Evolutionary conservation across 2,797 vertebrate species (phyloP).

Genomic region (Heliangelus exortis): DNA sequence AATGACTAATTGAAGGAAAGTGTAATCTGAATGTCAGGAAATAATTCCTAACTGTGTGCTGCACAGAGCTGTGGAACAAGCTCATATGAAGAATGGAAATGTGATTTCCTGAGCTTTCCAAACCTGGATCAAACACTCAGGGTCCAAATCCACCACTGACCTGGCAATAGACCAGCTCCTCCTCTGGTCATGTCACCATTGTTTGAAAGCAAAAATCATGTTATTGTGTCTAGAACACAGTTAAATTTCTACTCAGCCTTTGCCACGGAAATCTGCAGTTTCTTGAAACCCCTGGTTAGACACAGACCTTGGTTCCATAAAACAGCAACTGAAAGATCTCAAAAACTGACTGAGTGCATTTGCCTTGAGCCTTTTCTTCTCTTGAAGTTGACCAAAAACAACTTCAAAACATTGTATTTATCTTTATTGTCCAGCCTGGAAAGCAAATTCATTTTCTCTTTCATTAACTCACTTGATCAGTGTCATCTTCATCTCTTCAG

Average conservation of each 20-base stretch:
- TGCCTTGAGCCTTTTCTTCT: neutral
- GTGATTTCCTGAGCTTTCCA: constrained; percentile 15
- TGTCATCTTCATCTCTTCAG: neutral
- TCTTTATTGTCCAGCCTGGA: neutral
- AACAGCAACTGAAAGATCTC: neutral
- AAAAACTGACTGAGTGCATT: neutral
- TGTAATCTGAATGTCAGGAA: constrained; percentile 47
- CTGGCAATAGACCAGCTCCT: neutral
- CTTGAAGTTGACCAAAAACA: neutral
- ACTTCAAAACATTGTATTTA: neutral
- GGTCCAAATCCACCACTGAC: neutral
- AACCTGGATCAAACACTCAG: neutral
- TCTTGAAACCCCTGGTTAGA: neutral
- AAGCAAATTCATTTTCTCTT: neutral
- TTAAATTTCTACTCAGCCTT: neutral
- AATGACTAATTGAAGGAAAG: constrained; percentile 53
- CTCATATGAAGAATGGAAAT: neutral
- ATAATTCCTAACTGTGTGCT: constrained; percentile 7
- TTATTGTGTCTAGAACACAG: neutral
- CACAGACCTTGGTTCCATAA: neutral
- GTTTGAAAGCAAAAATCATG: neutral
- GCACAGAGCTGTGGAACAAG: neutral
- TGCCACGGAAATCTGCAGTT: neutral
- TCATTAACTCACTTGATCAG: neutral
- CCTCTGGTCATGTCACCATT: neutral